These are phyloP conservation scores for Aculops lycopersici DNA, from an alignment of 1,140 invertebrate species.

Conservation along the genomic window DNA sequence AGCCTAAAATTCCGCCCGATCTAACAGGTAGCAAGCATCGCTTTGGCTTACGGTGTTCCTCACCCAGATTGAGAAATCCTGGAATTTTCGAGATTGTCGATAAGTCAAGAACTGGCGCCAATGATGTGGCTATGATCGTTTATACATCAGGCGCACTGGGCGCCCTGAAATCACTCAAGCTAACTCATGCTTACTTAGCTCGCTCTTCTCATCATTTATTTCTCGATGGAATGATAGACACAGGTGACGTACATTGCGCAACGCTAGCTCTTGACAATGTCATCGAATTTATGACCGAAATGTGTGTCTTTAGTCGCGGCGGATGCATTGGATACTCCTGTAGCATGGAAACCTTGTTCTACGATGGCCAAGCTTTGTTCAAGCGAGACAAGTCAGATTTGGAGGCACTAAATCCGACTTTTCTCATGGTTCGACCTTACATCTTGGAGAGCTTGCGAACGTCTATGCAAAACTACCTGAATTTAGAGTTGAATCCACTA, in stretches of 20 bases:
- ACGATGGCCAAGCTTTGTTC: background rate
- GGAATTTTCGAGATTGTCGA: no score
- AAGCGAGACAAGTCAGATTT: background rate
- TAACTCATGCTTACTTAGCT: background rate
- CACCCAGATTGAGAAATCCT: no score
- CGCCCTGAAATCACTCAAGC: background rate
- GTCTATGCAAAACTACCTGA: background rate
- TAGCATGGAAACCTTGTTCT: background rate
- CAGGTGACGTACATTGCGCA: background rate
- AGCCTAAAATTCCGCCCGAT: no score
- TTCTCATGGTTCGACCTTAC: background rate
- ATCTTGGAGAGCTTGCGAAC: background rate
- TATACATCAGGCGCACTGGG: background rate
- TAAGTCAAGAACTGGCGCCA: no score
- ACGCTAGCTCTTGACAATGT: background rate
- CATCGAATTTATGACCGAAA: background rate
- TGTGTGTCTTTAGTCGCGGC: background rate
- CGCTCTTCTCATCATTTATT: background rate
- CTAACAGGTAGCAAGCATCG: no score
- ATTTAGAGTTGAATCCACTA: background rate
- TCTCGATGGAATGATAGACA: background rate
- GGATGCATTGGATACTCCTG: background rate
- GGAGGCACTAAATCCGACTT: background rate
- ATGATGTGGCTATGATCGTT: background rate
- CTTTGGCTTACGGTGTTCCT: no score